These are phyloP conservation scores for Digitonthophagus gazella DNA, from an alignment of 2,888 invertebrate species.

Conservation along the genomic window DNA sequence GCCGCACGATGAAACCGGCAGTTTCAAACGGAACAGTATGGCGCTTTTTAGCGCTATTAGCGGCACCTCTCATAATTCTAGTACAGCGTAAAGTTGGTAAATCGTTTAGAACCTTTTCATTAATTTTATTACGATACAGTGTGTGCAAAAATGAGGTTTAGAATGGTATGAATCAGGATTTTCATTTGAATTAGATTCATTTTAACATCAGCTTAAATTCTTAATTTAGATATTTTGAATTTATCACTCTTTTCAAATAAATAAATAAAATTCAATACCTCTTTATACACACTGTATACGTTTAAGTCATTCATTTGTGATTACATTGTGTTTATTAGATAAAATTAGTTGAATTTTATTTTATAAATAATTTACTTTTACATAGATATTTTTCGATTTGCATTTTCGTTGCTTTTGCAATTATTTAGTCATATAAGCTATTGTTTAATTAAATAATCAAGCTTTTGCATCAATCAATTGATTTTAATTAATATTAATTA, in stretches of 20 bases:
- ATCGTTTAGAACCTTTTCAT: not conserved
- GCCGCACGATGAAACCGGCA: slow-evolving; percentile 60
- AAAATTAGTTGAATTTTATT: too few relatives aligned
- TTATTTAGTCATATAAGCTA: slow-evolving; percentile 1
- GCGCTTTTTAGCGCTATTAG: slow-evolving; percentile 78
- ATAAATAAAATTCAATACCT: too few relatives aligned
- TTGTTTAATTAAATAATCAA: slow-evolving; percentile 4
- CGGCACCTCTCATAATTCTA: slow-evolving; percentile 76
- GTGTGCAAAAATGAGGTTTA: too few relatives aligned
- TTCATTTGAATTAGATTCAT: not conserved
- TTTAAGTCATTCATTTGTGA: not conserved
- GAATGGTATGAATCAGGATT: not conserved
- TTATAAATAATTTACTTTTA: too few relatives aligned
- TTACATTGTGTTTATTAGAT: too few relatives aligned
- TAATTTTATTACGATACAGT: too few relatives aligned
- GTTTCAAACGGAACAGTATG: slow-evolving; percentile 72
- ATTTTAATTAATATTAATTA: not conserved
- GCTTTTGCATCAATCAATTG: too few relatives aligned
- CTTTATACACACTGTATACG: too few relatives aligned
- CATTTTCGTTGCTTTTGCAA: not conserved
- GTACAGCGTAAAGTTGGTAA: slow-evolving; percentile 74
- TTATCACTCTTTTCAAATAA: too few relatives aligned
- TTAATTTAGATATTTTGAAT: too few relatives aligned
- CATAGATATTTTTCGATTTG: too few relatives aligned
- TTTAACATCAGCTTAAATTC: too few relatives aligned